Conservation (phyloP, 1,140 invertebrate genomes). For the Drosophila bifasciata region DNA sequence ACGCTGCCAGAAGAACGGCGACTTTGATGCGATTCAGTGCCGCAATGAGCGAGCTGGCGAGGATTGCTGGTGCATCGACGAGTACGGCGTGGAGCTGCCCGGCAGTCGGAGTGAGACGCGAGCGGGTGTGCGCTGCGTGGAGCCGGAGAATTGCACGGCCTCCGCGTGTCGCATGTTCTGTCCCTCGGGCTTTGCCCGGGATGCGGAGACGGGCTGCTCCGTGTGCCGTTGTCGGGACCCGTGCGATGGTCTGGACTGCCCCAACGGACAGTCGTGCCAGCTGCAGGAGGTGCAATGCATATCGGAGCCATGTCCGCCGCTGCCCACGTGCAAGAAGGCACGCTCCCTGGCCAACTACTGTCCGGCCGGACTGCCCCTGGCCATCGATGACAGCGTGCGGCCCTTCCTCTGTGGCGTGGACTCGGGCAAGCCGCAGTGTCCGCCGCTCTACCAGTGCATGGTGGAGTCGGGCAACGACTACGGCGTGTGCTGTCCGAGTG, state of each 20-base stretch:
- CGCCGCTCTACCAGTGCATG: slow-evolving; percentile 91
- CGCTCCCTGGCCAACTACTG: slow-evolving; percentile 90
- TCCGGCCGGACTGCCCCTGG: slow-evolving; percentile 91
- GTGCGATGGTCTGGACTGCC: slow-evolving; percentile 90
- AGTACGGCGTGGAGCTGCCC: slow-evolving; percentile 90
- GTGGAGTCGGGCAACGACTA: slow-evolving; percentile 92
- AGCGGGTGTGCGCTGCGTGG: slow-evolving; percentile 89
- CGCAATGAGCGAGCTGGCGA: slow-evolving; percentile 87
- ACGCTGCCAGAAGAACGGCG: slow-evolving; percentile 88
- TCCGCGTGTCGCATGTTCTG: slow-evolving; percentile 95
- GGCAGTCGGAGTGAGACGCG: slow-evolving; percentile 89
- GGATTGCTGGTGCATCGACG: slow-evolving; percentile 92
- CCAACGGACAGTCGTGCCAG: slow-evolving; percentile 90
- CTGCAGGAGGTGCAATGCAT: slow-evolving; percentile 91
- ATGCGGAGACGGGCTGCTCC: slow-evolving; percentile 88
- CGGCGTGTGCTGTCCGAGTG: slow-evolving; percentile 93
- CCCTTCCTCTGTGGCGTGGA: slow-evolving; percentile 93
- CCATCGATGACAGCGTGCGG: slow-evolving; percentile 90
- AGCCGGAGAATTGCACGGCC: slow-evolving; percentile 88
- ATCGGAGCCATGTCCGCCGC: slow-evolving; percentile 91
- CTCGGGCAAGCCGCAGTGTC: slow-evolving; percentile 92
- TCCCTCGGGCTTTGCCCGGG: slow-evolving; percentile 90
- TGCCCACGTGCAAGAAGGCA: slow-evolving; percentile 92
- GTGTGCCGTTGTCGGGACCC: slow-evolving; percentile 92
- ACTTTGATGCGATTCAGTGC: slow-evolving; percentile 92